Evolutionary conservation across 2,113 vertebrate species (phyloP).

Genomic region (Dicrurus megarhynchus): DNA sequence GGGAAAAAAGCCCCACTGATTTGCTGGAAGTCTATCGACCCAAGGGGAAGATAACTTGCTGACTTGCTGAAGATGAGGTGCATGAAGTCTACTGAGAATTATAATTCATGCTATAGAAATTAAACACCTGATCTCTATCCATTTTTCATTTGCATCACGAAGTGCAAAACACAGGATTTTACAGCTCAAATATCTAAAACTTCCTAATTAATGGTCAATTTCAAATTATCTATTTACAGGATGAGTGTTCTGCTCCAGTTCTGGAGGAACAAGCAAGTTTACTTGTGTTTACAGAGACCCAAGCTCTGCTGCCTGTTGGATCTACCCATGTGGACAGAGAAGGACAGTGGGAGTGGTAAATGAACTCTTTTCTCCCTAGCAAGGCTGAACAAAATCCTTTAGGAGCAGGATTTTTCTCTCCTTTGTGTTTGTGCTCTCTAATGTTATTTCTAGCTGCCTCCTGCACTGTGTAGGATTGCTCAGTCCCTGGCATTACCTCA

Average conservation of each 20-base stretch:
- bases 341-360: not conserved
- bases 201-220: not conserved
- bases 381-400: not conserved
- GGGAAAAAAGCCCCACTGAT: not conserved
- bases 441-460: not conserved
- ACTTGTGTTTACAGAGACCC: not conserved
- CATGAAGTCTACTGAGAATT: not conserved
- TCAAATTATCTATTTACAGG: not conserved
- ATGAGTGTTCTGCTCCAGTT: not conserved
- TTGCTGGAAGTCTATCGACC: not conserved
- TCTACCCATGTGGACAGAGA: not conserved
- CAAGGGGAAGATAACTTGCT: not conserved
- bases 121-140: not conserved
- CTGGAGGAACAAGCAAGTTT: not conserved
- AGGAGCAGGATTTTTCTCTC: not conserved
- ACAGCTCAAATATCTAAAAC: not conserved
- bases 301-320: not conserved
- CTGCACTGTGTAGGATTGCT: not conserved
- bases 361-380: not conserved
- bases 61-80: not conserved
- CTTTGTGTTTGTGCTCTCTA: not conserved
- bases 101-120: not conserved
- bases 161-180: not conserved
- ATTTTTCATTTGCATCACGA: not conserved
- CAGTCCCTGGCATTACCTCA: not conserved